These are phyloP conservation scores for Brachynemurus nebulosus DNA, from an alignment of 2,888 invertebrate species.

Conservation along the genomic window DNA sequence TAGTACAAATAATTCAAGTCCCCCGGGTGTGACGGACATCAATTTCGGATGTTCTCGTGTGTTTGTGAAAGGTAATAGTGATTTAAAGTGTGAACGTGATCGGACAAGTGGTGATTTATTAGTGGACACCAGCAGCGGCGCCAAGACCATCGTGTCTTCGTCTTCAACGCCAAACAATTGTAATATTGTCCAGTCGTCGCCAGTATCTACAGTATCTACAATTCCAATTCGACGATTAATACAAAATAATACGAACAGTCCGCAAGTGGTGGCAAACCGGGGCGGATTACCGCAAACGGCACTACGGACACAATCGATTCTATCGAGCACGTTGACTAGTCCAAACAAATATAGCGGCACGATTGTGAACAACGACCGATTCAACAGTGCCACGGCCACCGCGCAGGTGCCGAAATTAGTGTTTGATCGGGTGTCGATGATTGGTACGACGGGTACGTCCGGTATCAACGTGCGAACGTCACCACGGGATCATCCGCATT, in stretches of 20 bases:
- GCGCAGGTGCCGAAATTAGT: not conserved
- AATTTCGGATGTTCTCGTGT: constrained; percentile 9
- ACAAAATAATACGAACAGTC: constrained; percentile 21
- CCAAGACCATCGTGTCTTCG: too few relatives aligned
- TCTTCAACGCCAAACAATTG: not conserved
- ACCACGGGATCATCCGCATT: not conserved
- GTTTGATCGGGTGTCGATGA: not conserved
- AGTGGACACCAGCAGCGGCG: too few relatives aligned
- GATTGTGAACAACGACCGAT: constrained; percentile 16
- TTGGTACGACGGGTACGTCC: not conserved
- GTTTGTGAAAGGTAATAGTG: constrained; percentile 1
- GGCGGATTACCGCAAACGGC: constrained; percentile 8
- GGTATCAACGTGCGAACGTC: not conserved
- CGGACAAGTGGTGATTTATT: not conserved
- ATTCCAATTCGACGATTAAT: constrained; percentile 17
- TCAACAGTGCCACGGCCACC: not conserved
- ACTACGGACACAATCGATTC: constrained; percentile 13
- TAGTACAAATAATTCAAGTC: constrained; percentile 5
- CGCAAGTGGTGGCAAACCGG: too few relatives aligned
- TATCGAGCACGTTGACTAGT: constrained; percentile 30
- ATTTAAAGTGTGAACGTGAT: not conserved
- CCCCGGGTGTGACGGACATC: not conserved
- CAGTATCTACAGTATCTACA: constrained; percentile 9
- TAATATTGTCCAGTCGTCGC: constrained; percentile 9
- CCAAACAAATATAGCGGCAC: constrained; percentile 28